A percentile compares a stretch with the other conserved stretches of the same genome.
Evolutionary conservation across 2,888 invertebrate species (phyloP).

Genomic region (Drosophila mettleri): DNA sequence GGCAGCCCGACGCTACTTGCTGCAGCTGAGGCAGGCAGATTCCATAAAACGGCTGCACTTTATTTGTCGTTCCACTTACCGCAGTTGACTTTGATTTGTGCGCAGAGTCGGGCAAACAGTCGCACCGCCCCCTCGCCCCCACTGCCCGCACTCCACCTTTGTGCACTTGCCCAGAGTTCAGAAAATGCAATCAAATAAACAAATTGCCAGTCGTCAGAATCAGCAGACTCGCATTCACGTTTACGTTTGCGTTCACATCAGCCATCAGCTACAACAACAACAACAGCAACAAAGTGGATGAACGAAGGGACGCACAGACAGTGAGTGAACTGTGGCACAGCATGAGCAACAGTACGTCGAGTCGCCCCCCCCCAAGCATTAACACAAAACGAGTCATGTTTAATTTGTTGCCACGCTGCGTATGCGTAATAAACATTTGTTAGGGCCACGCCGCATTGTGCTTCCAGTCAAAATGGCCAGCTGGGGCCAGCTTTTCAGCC

Average conservation of each 20-base stretch:
- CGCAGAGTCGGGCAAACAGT: slow-evolving; percentile 45
- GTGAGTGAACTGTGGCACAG: background rate
- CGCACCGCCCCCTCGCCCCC: background rate
- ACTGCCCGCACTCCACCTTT: background rate
- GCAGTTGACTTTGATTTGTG: slow-evolving; percentile 70
- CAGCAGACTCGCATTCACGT: slow-evolving; percentile 35
- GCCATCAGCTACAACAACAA: slow-evolving; percentile 16
- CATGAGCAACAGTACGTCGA: slow-evolving; percentile 5
- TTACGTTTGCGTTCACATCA: slow-evolving; percentile 14
- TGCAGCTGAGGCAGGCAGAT: slow-evolving; percentile 17
- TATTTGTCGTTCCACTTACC: slow-evolving; percentile 68
- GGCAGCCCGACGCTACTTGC: background rate
- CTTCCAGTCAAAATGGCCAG: slow-evolving; percentile 3
- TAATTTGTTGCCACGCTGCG: slow-evolving; percentile 58
- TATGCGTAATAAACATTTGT: slow-evolving; percentile 61
- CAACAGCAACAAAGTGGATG: too few relatives aligned
- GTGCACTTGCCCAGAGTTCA: slow-evolving; percentile 23
- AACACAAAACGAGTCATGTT: slow-evolving; percentile 47
- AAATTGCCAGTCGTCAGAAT: slow-evolving; percentile 62
- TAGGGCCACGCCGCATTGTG: slow-evolving; percentile 17
- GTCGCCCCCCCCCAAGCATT: slow-evolving; percentile 47
- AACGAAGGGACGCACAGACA: too few relatives aligned
- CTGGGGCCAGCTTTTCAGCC: background rate
- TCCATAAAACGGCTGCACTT: slow-evolving; percentile 45
- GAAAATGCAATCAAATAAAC: slow-evolving; percentile 68